Percentiles rank a stretch among this genome's conserved stretches.
Evolutionary conservation across 2,888 invertebrate genomes (phyloP).

Genomic region (Coleophora flavipennella): DNA sequence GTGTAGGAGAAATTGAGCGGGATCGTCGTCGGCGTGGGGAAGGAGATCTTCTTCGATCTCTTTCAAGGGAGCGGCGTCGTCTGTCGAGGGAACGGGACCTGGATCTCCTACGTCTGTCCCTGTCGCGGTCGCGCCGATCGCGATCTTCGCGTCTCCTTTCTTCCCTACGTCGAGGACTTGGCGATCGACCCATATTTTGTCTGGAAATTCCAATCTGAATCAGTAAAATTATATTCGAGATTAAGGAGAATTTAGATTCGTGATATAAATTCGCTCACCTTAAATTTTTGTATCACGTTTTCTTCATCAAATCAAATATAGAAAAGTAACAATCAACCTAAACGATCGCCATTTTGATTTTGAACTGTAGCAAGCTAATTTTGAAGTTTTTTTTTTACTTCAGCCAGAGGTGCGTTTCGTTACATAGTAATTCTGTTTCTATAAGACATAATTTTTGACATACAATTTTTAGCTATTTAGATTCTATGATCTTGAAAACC

Average conservation of each 20-base stretch:
- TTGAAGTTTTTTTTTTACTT: constrained; percentile 8
- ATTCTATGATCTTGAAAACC: no score
- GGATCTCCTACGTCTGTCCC: constrained; percentile 53
- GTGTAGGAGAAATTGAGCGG: constrained; percentile 45
- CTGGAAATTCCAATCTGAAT: constrained; percentile 4
- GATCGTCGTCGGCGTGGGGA: constrained; percentile 42
- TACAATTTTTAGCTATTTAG: no score
- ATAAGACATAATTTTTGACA: no score
- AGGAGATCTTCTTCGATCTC: constrained; percentile 43
- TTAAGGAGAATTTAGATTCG: background rate
- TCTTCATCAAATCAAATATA: constrained; percentile 42
- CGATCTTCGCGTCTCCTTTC: constrained; percentile 50
- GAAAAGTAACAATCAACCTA: constrained; percentile 50
- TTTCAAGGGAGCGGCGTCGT: constrained; percentile 58
- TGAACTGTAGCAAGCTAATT: constrained; percentile 12
- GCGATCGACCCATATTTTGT: constrained; percentile 62
- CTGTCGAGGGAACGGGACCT: constrained; percentile 58
- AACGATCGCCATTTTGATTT: constrained; percentile 56
- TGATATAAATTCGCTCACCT: no score
- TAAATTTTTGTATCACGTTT: constrained; percentile 48
- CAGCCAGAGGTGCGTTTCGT: constrained; percentile 24
- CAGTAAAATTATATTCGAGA: constrained; percentile 1
- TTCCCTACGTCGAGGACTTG: constrained; percentile 63
- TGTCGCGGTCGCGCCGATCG: constrained; percentile 50
- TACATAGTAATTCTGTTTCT: no score